Evolutionary conservation across 2,113 vertebrate species (phyloP).

Genomic region (Salvelinus alpinus): DNA sequence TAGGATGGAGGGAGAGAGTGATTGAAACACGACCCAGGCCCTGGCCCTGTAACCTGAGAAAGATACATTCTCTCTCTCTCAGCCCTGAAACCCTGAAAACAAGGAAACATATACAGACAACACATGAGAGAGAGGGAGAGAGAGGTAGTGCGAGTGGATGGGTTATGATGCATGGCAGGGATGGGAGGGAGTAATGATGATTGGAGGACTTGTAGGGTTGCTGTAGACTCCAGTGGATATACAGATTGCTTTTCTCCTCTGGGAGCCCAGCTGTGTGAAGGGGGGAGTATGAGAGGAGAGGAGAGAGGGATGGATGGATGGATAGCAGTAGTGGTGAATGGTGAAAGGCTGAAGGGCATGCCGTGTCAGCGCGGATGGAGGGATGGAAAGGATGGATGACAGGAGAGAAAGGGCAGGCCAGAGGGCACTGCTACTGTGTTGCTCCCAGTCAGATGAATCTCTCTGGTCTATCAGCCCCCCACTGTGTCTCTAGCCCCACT

Average conservation of each 20-base stretch:
- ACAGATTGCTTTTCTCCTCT: not conserved
- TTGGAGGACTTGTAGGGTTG: not conserved
- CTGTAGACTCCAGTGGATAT: not conserved
- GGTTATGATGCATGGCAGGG: not conserved
- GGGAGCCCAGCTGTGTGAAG: not conserved
- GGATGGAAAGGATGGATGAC: not conserved
- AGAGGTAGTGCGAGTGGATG: too few species aligned
- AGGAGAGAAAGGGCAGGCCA: not conserved
- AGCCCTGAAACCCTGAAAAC: too few species aligned
- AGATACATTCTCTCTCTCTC: not conserved
- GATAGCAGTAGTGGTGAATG: not conserved
- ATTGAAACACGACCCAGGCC: not conserved
- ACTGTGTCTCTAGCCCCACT: too few species aligned
- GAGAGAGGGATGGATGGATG: not conserved
- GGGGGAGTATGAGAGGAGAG: not conserved
- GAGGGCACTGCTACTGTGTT: not conserved
- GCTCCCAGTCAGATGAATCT: too few species aligned
- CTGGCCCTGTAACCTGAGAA: constrained; percentile 5
- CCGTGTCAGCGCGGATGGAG: not conserved
- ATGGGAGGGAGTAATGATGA: not conserved
- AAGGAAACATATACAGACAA: too few species aligned
- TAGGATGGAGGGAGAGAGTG: not conserved
- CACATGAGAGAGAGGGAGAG: not conserved
- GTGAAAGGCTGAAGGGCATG: too few species aligned
- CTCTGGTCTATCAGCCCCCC: too few species aligned